Conservation (phyloP, 2,113 vertebrate species). For the Xerus inauris region DNA sequence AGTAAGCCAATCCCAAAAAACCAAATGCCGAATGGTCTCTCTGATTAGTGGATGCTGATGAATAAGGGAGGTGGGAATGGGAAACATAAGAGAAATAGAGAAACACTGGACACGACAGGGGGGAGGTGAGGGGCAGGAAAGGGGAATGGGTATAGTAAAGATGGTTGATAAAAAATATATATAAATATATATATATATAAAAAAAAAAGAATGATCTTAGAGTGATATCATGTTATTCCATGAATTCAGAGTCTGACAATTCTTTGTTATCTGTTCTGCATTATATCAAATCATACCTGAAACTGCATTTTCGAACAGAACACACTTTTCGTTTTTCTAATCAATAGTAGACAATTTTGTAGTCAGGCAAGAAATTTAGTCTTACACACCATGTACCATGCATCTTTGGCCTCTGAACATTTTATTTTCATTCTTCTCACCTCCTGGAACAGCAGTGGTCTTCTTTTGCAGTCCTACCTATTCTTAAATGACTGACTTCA, state of each 20-base stretch:
- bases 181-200: too few species aligned
- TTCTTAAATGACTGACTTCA: neutral
- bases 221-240: neutral
- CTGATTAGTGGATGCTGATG: too few species aligned
- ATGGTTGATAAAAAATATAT: too few species aligned
- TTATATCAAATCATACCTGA: neutral
- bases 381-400: rapidly evolving
- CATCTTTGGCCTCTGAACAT: neutral
- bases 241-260: neutral
- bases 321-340: neutral
- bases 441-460: neutral
- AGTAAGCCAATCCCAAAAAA: too few species aligned
- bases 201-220: neutral
- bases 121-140: too few species aligned
- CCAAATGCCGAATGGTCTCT: too few species aligned
- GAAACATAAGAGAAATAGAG: too few species aligned
- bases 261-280: neutral
- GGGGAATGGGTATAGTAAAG: too few species aligned
- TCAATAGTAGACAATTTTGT: neutral
- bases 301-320: neutral
- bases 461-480: neutral
- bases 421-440: neutral
- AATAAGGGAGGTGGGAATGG: too few species aligned
- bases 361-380: neutral
- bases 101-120: too few species aligned